Evolutionary conservation across 1,140 invertebrate genomes (phyloP), one percentile per base, ranked within the genome.

Genomic region (Heliconius hermathena): DNA sequence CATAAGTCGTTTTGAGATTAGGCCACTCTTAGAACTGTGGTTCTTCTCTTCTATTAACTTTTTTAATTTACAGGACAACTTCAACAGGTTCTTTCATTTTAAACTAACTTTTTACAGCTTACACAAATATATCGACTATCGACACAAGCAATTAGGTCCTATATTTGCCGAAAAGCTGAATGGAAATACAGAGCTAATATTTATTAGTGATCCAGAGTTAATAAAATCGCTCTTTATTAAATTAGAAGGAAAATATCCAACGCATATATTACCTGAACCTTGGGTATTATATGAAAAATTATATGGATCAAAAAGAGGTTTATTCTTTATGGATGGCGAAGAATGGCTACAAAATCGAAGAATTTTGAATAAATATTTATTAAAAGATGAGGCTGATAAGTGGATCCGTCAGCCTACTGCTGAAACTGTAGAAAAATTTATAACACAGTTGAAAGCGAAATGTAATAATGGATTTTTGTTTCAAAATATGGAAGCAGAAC

Each of bases 271-370:
- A 81, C 98, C 98, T 4, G 97, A 98, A 87, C 95, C 97, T 3
- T 98, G 98, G 98, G 89, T 95, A 1, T 88, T 97, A 18, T 98
- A 98, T 85, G 98, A 98, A 87, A 90, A 97, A 85, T 89, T 96
- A 3, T 95, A 97, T 82, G 95, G 96, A 46, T 96, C 96, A 72
- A 95, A 96, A 82, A 95, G 98, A 83, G 98, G 98, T 22, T 93
- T 99, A 13, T 97, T 98, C 87, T 99, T 98, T 91, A 98, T 98
- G 98, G 95, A 98, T 81, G 97, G 97, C 5, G 95, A 96, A 73
- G 97, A 98, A 91, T 98, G 98, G 98, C 88, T 96, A 79, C 88
- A 95, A 41, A 95, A 95, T 85, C 94, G 98, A 46, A 95, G 95
- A 86, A 96, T 97, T 82, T 93, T 98, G 88, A 98, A 98, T 90